These are phyloP conservation scores for Nowickia ferox DNA, from an alignment of 2,888 invertebrate genomes.

Conservation along the genomic window DNA sequence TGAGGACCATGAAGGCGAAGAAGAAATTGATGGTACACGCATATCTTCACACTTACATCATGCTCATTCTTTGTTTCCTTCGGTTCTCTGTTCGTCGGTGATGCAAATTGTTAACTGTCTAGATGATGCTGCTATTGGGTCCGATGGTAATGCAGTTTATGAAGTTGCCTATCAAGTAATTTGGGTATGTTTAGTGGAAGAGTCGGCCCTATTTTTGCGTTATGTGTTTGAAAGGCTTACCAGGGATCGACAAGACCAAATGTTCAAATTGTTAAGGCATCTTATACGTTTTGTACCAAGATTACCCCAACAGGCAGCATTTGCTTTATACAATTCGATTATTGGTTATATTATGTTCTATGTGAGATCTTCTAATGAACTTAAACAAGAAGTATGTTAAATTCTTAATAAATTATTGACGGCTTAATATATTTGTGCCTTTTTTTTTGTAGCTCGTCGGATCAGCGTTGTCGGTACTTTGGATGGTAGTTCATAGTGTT, in stretches of 20 bases:
- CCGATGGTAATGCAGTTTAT: slow-evolving; percentile 97
- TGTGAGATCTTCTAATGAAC: slow-evolving; percentile 97
- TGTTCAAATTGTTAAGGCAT: slow-evolving; percentile 96
- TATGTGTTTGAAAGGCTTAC: slow-evolving; percentile 98
- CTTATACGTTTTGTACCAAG: slow-evolving; percentile 96
- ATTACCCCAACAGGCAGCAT: slow-evolving; percentile 98
- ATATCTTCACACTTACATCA: slow-evolving; percentile 93
- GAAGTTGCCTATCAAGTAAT: slow-evolving; percentile 98
- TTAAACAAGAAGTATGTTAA: slow-evolving; percentile 89
- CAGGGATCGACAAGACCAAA: slow-evolving; percentile 95
- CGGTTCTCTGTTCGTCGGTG: slow-evolving; percentile 97
- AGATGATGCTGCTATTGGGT: slow-evolving; percentile 97
- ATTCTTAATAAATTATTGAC: background rate
- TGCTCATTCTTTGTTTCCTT: slow-evolving; percentile 97
- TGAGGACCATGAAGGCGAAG: slow-evolving; percentile 92
- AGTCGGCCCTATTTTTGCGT: slow-evolving; percentile 96
- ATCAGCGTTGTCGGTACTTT: slow-evolving; percentile 95
- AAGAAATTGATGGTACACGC: slow-evolving; percentile 89
- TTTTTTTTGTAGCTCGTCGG: slow-evolving; percentile 88
- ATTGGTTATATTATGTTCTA: slow-evolving; percentile 99
- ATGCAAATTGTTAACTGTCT: slow-evolving; percentile 96
- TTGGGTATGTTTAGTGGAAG: slow-evolving; percentile 99
- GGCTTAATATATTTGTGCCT: background rate
- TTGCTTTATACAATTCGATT: slow-evolving; percentile 98
- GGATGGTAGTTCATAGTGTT: slow-evolving; percentile 99